Evolutionary conservation across 2,113 vertebrate species (phyloP), one percentile per base, ranked within the genome.

Genomic region (Triplophysa dalaica): DNA sequence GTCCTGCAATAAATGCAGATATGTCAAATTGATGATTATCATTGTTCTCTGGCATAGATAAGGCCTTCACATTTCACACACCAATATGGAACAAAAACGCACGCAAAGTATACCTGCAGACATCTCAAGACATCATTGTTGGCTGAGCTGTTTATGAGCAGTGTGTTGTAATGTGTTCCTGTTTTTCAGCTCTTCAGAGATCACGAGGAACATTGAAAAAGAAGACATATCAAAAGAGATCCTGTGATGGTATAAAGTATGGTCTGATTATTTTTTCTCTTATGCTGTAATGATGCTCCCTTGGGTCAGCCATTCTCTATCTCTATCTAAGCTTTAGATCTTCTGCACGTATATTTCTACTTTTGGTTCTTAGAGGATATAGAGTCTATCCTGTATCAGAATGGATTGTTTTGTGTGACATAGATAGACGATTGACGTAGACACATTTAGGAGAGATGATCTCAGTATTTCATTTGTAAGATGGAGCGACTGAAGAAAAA

Each of bases 311-410:
- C 10, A 45, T 45, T 58, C 56, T 70, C 4, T 48, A 16, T 70
- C 62, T 29, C n/a, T n/a, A n/a, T n/a, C n/a, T 43, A 70, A 70
- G 56, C 33, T 69, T 67, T 1, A 68, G 77, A 52, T 72, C 24
- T 52, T 72, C 26, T 13, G 26, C 10, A 66, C 43, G 33, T 67
- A 11, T 4, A 67, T 43, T 21, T 21, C 19, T 21, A 12, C 33
- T 72, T 56, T 56, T 38, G 33, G 3, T 38, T 33, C 5, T 21
- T 26, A 13, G 54, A 17, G 56, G 38, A 72, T 38, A 72, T 19
- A 54, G 10, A 2, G 1, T 33, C 38, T n/a, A 56, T 13, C 43
- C 43, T 45, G 8, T 12, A 11, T 45, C 11, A 1, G 43, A 45
- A 12, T 2, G 10, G 43, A 12, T 12, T 45, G 43, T 45, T 11